phyloP scores from a whole-genome alignment of 2,888 invertebrate species.

The Drosophila parthenogenetica region DNA sequence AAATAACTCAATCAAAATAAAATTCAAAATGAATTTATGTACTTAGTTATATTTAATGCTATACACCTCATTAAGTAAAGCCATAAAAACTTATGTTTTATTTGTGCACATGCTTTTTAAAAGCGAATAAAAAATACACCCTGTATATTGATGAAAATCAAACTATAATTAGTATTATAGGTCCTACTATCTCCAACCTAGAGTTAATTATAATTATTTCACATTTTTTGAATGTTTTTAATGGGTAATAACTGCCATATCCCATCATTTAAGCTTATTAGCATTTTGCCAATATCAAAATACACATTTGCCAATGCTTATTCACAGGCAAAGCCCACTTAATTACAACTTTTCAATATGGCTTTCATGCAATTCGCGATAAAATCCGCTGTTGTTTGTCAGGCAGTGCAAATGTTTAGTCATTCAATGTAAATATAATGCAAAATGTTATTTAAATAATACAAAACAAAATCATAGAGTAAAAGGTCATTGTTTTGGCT shows the following conservation, averaged over 20 bases:
- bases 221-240: not conserved
- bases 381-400: conserved; percentile 14
- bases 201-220: not conserved
- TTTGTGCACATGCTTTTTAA: not conserved
- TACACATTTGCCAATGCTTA: conserved; percentile 44
- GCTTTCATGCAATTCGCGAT: conserved; percentile 14
- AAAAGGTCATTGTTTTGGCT: conserved; percentile 41
- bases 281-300: conserved; percentile 5
- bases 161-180: not conserved
- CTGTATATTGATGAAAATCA: not conserved
- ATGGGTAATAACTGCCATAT: not conserved
- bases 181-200: not conserved
- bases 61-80: conserved; percentile 9
- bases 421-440: conserved; percentile 34
- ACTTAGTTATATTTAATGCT: conserved; percentile 2
- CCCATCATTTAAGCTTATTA: conserved; percentile 12
- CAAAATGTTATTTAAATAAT: conserved; percentile 46
- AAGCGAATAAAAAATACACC: not conserved
- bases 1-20: not conserved
- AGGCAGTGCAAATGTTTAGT: conserved; percentile 48
- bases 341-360: conserved; percentile 50
- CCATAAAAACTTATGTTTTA: not conserved
- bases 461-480: conserved; percentile 57
- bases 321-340: conserved; percentile 59
- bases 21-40: not conserved